These are phyloP conservation scores for Actinopyga echinites DNA, from an alignment of 53 echinoderm and acorn worm genomes.

Conservation along the genomic window DNA sequence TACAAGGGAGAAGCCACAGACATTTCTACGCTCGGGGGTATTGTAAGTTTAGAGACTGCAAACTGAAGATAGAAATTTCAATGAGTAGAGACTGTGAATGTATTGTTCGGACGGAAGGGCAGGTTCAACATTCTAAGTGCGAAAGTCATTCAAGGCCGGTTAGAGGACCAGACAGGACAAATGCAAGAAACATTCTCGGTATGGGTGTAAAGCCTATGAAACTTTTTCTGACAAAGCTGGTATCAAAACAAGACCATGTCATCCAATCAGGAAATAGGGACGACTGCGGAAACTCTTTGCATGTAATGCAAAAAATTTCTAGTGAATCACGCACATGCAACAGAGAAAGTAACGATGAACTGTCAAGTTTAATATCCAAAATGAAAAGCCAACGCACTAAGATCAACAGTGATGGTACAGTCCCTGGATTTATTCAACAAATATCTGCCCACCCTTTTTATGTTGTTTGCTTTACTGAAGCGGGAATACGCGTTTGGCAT, in stretches of 20 bases:
- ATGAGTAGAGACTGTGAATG: neutral
- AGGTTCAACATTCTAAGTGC: neutral
- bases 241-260: neutral
- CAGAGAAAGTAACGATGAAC: neutral
- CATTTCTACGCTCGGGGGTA: neutral
- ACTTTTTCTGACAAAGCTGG: neutral
- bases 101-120: neutral
- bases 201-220: slow-evolving; percentile 15
- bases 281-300: neutral
- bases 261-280: neutral
- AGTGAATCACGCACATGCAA: neutral
- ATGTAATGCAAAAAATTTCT: slow-evolving; percentile 12
- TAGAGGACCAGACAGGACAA: neutral
- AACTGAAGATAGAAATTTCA: neutral
- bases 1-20: neutral
- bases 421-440: neutral
- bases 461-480: slow-evolving; percentile 18
- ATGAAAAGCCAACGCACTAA: neutral
- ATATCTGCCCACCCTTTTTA: neutral
- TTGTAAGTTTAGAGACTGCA: neutral
- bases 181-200: neutral
- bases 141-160: neutral
- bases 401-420: neutral
- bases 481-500: slow-evolving; percentile 9
- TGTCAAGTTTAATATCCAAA: neutral